Evolutionary conservation across 1,140 invertebrate species (phyloP), one percentile per base, ranked within the genome.

Genomic region (Aplysia californica): DNA sequence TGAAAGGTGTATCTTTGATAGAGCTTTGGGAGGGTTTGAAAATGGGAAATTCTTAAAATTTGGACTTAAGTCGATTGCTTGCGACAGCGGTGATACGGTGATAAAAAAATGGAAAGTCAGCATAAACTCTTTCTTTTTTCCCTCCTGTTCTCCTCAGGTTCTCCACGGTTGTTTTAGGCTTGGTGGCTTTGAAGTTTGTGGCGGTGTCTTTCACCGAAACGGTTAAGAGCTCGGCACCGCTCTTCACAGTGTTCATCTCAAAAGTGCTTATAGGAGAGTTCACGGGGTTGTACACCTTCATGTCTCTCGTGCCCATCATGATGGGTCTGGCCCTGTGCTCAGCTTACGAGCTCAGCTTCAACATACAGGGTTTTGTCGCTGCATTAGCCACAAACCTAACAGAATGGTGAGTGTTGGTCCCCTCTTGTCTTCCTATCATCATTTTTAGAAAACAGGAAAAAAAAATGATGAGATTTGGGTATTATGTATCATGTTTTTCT

Each of bases 141-240:
- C 6, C 29, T 61, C n/a, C n/a, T n/a, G n/a, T 36, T 26, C 56
- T 68, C 66, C 79, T 79, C 75, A 94, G 93, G 84, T 95, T 95
- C 89, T 92, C 92, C 55, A 95, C 94, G 1, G 94, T 95, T 59
- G 85, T 92, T 20, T 91, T 95, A 69, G 95, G 95, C 74, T 89
- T 96, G 77, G 91, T 95, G 55, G 94, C 95, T 10, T 90, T 96
- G 44, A 95, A 95, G 91, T 95, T 94, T 90, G 94, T 96, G 69
- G 94, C 95, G 70, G 95, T 96, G 33, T 95, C 94, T 88, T 96
- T 96, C 89, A 95, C 95, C 41, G 95, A 96, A 89, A 96, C 95
- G 26, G 94, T 96, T 23, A 96, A 96, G 89, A 95, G 94, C 90
- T 95, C 95, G 33, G 95, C 95, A 31, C 95, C 95, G 75, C 90